Conservation (phyloP, 2,888 invertebrate genomes). For the Unio delphinus region DNA sequence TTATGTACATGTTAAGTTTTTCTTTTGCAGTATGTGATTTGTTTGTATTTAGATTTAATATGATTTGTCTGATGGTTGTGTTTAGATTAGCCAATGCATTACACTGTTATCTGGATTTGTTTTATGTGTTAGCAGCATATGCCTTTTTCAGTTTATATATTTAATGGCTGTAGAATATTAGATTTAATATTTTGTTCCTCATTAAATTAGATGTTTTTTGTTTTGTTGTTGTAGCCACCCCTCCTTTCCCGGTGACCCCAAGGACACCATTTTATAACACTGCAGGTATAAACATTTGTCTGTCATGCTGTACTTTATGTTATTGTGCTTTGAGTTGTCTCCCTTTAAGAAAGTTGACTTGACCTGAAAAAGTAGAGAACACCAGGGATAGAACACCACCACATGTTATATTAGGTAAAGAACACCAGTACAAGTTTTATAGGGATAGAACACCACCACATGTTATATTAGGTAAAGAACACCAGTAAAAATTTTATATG, state of each 20-base stretch:
- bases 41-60: neutral
- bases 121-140: neutral
- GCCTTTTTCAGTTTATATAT: slow-evolving; percentile 2
- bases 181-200: neutral
- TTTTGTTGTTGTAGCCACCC: slow-evolving; percentile 78
- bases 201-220: slow-evolving; percentile 7
- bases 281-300: slow-evolving; percentile 68
- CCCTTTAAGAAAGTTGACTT: neutral
- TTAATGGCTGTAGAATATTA: slow-evolving; percentile 1
- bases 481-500: no score
- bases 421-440: no score
- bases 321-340: slow-evolving; percentile 2
- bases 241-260: slow-evolving; percentile 93
- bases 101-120: no score
- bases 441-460: no score
- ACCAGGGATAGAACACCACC: no score
- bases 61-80: slow-evolving; percentile 5
- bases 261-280: slow-evolving; percentile 88
- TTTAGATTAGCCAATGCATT: neutral
- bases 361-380: no score
- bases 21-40: slow-evolving; percentile 7
- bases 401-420: no score
- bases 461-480: no score
- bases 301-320: slow-evolving; percentile 6
- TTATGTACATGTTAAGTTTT: slow-evolving; percentile 10